These are phyloP conservation scores for Temnothorax nylanderi DNA, from an alignment of 1,140 invertebrate species.

Conservation along the genomic window DNA sequence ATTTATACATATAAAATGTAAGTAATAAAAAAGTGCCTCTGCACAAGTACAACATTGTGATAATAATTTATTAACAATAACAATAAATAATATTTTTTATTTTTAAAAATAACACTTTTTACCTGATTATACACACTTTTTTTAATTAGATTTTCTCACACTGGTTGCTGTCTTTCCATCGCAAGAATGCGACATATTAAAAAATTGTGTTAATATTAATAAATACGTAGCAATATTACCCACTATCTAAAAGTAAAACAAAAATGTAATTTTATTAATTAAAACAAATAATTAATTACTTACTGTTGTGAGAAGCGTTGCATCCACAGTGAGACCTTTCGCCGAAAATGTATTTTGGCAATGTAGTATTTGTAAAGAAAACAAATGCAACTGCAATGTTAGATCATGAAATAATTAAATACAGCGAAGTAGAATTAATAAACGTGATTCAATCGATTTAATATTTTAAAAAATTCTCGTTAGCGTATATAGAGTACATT, in stretches of 20 bases:
- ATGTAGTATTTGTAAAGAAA: neutral
- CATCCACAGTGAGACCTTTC: neutral
- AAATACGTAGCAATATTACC: neutral
- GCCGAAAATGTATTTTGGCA: neutral
- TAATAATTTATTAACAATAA: neutral
- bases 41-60: neutral
- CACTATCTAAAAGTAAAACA: slow-evolving; percentile 1
- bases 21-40: too few species aligned
- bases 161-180: neutral
- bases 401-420: neutral
- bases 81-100: neutral
- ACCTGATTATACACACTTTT: neutral
- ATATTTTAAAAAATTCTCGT: neutral
- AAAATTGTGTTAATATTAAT: neutral
- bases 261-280: neutral
- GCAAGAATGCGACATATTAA: neutral
- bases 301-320: neutral
- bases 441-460: neutral
- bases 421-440: neutral
- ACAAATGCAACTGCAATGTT: neutral
- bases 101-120: neutral
- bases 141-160: neutral
- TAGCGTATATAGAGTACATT: neutral
- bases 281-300: neutral
- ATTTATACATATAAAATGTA: too few species aligned